phyloP scores from a whole-genome alignment of 2,888 invertebrate species.

The Ophion obscuratus region DNA sequence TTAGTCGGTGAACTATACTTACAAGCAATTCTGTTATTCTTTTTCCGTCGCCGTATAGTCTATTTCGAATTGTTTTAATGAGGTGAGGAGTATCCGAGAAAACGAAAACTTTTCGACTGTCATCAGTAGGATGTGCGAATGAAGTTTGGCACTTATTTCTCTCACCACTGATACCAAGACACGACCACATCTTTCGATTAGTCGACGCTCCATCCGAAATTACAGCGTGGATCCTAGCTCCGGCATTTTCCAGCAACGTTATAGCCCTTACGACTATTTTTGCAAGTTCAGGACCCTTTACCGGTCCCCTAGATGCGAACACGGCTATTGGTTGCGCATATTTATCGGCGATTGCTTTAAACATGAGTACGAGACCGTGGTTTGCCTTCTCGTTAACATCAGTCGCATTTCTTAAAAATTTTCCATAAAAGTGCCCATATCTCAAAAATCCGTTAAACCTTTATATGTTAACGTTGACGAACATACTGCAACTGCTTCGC shows the following conservation, averaged over 20 bases:
- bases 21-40: not conserved
- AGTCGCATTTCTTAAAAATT: too few species aligned
- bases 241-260: slow-evolving; percentile 55
- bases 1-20: not conserved
- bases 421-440: slow-evolving; percentile 6
- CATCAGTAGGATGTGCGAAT: slow-evolving; percentile 61
- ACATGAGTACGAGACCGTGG: slow-evolving; percentile 63
- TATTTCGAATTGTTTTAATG: slow-evolving; percentile 68
- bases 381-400: slow-evolving; percentile 47
- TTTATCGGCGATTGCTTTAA: slow-evolving; percentile 58
- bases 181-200: slow-evolving; percentile 65
- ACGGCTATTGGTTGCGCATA: slow-evolving; percentile 65
- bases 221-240: slow-evolving; percentile 61
- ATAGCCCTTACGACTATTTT: slow-evolving; percentile 61
- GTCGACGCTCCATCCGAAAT: slow-evolving; percentile 64
- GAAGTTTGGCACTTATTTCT: slow-evolving; percentile 41
- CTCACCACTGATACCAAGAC: slow-evolving; percentile 59
- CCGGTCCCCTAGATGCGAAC: slow-evolving; percentile 55
- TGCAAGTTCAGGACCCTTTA: slow-evolving; percentile 42
- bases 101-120: slow-evolving; percentile 60
- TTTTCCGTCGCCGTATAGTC: slow-evolving; percentile 48
- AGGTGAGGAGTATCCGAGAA: slow-evolving; percentile 69
- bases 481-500: slow-evolving; percentile 46
- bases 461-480: slow-evolving; percentile 28
- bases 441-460: slow-evolving; percentile 51